Base-by-base conservation (phyloP, 2,888 invertebrate genomes). In the Drosophila monieri region DNA sequence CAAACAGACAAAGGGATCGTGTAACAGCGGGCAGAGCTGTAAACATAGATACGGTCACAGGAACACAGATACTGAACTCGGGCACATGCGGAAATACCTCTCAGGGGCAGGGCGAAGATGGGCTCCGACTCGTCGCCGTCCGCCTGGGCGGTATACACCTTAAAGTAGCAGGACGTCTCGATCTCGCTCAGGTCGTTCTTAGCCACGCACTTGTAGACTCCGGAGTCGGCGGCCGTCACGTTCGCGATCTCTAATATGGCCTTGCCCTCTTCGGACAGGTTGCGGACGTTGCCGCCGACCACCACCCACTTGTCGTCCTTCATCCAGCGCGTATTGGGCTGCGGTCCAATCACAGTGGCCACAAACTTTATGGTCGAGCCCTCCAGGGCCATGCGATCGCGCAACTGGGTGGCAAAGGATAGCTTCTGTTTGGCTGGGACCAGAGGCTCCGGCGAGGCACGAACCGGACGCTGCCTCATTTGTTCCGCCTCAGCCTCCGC, bases 181-280 rank as follows among this genome's bases (percentile, higher is more conserved):
- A 94, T 93, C 73, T 94, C 93, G 46, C 96, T 96, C 83, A 95
- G 93, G 61, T 94, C 93, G 90, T 97, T 97, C 83, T 93, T 94
- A 37, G 96, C 97, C 5, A 95, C 93, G 88, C 97, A 97, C 25
- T 94, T 94, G 88, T 97, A 97, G 79, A 96, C 95, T n/a, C 96
- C 97, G 3, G 95, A 94, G 90, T 96, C 96, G 67, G 93, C 93
- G 0, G 94, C 91, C 1, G 93, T 92, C 0, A 95, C 94, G 70
- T 95, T 94, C 25, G 94, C 90, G 14, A 97, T 93, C 92, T 97
- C 96, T 53, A 97, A 89, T 43, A 95, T 95, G 23, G 95, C 95
- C 65, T 95, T 93, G 9, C 96, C 96, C 83, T 95, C 95, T 3
- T 93, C 92, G 41, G 93, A 94, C 47, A 93, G 93, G 25, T 94